These are phyloP conservation scores for Okamejei kenojei DNA, from an alignment of 2,797 vertebrate genomes.

Conservation along the genomic window DNA sequence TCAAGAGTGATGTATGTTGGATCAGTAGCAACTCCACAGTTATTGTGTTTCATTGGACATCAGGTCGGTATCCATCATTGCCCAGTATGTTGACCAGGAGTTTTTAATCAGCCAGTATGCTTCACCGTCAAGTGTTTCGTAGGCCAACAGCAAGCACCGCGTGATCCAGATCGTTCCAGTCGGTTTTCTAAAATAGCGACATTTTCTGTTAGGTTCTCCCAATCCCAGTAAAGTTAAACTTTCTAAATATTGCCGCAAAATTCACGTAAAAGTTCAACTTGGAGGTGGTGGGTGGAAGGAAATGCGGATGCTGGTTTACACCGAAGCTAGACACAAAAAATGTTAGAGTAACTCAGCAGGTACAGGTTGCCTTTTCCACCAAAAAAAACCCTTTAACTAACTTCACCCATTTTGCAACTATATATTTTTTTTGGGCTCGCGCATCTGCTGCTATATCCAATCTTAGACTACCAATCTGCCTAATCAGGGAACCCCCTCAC, in stretches of 20 bases:
- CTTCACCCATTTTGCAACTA: no score
- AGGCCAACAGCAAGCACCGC: slow-evolving; percentile 70
- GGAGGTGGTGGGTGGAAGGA: not conserved
- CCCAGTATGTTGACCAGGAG: slow-evolving; percentile 80
- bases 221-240: not conserved
- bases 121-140: slow-evolving; percentile 59
- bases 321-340: no score
- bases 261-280: not conserved
- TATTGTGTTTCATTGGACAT: slow-evolving; percentile 80
- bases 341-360: no score
- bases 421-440: no score
- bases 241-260: not conserved
- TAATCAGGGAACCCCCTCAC: no score
- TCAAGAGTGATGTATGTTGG: slow-evolving; percentile 69
- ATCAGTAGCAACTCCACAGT: slow-evolving; percentile 71
- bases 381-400: no score
- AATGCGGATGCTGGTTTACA: no score
- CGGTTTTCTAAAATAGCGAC: slow-evolving; percentile 52
- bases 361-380: no score
- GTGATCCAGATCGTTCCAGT: slow-evolving; percentile 58
- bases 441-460: no score
- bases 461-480: no score
- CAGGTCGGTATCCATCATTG: slow-evolving; percentile 70
- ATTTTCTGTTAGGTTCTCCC: not conserved
- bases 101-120: slow-evolving; percentile 75